phyloP scores from a whole-genome alignment of 2,888 invertebrate genomes.

The Drosophila multiciliata region DNA sequence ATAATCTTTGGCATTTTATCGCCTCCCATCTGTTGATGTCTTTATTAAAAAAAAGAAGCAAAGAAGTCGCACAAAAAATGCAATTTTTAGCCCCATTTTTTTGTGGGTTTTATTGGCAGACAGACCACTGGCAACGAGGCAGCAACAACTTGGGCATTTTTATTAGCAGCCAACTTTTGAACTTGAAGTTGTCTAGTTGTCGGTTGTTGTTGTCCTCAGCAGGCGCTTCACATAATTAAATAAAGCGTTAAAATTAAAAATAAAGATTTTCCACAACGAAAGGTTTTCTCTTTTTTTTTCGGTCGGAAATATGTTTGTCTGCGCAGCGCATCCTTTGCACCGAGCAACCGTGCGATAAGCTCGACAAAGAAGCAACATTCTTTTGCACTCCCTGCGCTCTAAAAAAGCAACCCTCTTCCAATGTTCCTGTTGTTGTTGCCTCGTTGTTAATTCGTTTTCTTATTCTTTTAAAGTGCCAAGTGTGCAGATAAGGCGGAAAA shows the following conservation, averaged over 20 bases:
- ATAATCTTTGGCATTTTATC: constrained; percentile 83
- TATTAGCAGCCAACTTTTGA: constrained; percentile 62
- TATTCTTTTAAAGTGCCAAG: constrained; percentile 63
- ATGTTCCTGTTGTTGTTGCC: neutral
- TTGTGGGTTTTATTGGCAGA: constrained; percentile 71
- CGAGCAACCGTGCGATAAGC: constrained; percentile 41
- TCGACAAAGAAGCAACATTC: constrained; percentile 49
- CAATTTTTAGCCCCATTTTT: constrained; percentile 78
- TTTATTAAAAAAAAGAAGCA: constrained; percentile 73
- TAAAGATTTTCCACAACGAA: constrained; percentile 68
- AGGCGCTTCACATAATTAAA: constrained; percentile 79
- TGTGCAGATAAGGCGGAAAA: constrained; percentile 68
- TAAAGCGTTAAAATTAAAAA: constrained; percentile 83
- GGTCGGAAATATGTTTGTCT: constrained; percentile 68
- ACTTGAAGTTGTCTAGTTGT: constrained; percentile 66
- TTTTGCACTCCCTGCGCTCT: constrained; percentile 3
- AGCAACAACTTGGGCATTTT: constrained; percentile 59
- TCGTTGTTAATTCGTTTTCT: constrained; percentile 63
- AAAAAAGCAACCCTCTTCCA: constrained; percentile 11
- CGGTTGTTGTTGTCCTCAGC: constrained; percentile 57
- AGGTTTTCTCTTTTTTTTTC: constrained; percentile 29
- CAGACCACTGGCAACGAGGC: constrained; percentile 1
- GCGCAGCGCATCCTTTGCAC: constrained; percentile 33
- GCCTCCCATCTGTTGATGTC: constrained; percentile 80
- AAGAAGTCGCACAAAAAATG: constrained; percentile 46